Conservation (phyloP, 2,888 invertebrate genomes). For the Caenorhabditis panamensis region DNA sequence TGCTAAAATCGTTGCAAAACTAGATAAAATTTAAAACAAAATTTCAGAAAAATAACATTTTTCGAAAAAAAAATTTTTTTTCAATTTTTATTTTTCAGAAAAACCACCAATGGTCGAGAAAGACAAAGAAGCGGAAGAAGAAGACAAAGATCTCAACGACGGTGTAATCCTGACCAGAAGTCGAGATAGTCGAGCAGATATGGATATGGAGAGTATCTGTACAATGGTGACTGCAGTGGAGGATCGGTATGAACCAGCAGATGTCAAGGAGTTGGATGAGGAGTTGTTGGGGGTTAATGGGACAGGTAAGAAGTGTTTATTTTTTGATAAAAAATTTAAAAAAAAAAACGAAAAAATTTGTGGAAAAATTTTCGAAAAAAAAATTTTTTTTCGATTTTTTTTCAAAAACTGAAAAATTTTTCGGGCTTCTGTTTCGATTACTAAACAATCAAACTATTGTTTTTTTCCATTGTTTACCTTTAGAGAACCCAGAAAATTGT, state of each 20-base stretch:
- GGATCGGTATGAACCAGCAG: slow-evolving; percentile 48
- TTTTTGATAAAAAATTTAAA: too few species aligned
- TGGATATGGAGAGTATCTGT: slow-evolving; percentile 59
- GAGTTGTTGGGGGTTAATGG: slow-evolving; percentile 17
- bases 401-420: slow-evolving; percentile 1
- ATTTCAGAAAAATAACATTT: not conserved
- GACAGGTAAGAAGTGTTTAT: slow-evolving; percentile 36
- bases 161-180: slow-evolving; percentile 59
- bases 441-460: too few species aligned
- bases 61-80: not conserved
- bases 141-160: slow-evolving; percentile 66
- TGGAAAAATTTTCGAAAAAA: not conserved
- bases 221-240: slow-evolving; percentile 67
- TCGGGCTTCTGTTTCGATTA: too few species aligned
- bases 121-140: slow-evolving; percentile 57
- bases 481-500: too few species aligned
- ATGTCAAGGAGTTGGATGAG: slow-evolving; percentile 22
- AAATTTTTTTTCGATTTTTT: not conserved
- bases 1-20: too few species aligned
- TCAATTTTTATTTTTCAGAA: slow-evolving; percentile 23
- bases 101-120: slow-evolving; percentile 42
- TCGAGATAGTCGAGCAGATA: slow-evolving; percentile 38
- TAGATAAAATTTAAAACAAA: too few species aligned
- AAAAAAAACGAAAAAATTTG: too few species aligned
- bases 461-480: too few species aligned